These are phyloP conservation scores for Drosophila sulfurigaster DNA, from an alignment of 1,140 invertebrate species.

Conservation along the genomic window DNA sequence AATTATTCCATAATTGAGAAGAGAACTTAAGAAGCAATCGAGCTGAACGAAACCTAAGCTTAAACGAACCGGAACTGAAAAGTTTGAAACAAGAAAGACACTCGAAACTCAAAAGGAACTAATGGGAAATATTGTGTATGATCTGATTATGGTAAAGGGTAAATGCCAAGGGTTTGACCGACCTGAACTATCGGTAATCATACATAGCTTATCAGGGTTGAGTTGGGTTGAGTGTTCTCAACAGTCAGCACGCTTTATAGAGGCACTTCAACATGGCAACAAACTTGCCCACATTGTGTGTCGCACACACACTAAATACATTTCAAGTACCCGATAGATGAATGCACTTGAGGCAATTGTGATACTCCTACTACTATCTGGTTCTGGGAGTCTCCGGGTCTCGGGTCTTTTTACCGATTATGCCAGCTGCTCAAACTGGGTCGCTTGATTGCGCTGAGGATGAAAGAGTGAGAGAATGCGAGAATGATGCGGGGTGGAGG, in stretches of 20 bases:
- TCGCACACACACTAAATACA: slow-evolving; percentile 9
- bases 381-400: not conserved
- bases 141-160: not conserved
- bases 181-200: not conserved
- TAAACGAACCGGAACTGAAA: not conserved
- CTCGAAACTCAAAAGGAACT: not conserved
- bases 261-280: slow-evolving; percentile 1
- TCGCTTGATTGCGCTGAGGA: not conserved
- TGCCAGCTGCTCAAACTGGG: not conserved
- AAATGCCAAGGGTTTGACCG: not conserved
- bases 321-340: slow-evolving; percentile 16
- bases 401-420: not conserved
- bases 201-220: not conserved
- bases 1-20: not conserved
- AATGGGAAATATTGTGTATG: not conserved
- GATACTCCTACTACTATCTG: slow-evolving; percentile 1
- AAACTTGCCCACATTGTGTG: slow-evolving; percentile 8
- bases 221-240: not conserved
- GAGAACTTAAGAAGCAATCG: not conserved
- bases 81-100: not conserved
- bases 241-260: not conserved
- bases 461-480: not conserved
- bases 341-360: slow-evolving; percentile 28
- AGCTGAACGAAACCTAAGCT: not conserved
- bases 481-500: not conserved